Conservation (phyloP, 1,140 invertebrate species). For the Brachystomella parvula region DNA sequence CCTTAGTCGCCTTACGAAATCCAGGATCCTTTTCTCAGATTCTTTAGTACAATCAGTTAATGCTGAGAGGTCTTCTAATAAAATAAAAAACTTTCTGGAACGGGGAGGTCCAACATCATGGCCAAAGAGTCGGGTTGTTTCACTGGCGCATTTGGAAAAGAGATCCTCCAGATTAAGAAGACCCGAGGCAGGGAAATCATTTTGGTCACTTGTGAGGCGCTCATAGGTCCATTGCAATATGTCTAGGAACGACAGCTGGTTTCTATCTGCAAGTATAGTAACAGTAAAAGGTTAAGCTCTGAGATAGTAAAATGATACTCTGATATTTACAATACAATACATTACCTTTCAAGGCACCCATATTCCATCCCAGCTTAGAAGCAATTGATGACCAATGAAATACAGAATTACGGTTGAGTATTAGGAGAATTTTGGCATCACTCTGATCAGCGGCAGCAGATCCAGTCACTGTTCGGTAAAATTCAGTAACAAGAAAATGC, state of each 20-base stretch:
- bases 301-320: background rate
- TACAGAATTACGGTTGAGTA: slow-evolving; percentile 16
- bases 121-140: background rate
- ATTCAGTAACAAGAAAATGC: slow-evolving; percentile 17
- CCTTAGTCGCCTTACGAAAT: background rate
- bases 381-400: slow-evolving; percentile 20
- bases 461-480: slow-evolving; percentile 1
- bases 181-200: background rate
- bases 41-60: background rate
- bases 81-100: background rate
- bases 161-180: background rate
- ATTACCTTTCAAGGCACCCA: slow-evolving; percentile 6
- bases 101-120: background rate
- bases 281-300: background rate
- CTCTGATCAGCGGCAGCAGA: background rate
- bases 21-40: background rate
- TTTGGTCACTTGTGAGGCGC: background rate
- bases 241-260: background rate
- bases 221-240: background rate
- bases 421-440: slow-evolving; percentile 4
- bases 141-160: background rate
- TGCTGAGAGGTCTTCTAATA: background rate
- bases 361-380: slow-evolving; percentile 22
- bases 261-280: background rate
- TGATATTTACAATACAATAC: background rate